Evolutionary conservation across 2,888 invertebrate genomes (phyloP).

Genomic region (Phymatocera aterrima): DNA sequence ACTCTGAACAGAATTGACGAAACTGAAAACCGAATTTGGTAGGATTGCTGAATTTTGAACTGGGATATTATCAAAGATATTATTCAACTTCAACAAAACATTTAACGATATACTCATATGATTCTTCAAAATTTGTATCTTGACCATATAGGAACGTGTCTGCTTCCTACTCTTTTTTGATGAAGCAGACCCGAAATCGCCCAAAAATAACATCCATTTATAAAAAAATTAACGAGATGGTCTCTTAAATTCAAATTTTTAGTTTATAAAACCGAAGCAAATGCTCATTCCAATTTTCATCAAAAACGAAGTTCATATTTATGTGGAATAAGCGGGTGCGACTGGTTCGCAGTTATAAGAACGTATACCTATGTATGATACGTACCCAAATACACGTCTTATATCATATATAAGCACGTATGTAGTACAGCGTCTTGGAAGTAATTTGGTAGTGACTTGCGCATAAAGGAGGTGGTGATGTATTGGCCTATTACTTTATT

Average conservation of each 20-base stretch:
- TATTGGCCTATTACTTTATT: conserved; percentile 65
- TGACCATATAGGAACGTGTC: too few relatives aligned
- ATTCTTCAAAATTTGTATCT: neutral
- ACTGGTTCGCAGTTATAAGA: neutral
- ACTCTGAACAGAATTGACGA: neutral
- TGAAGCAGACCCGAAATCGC: too few relatives aligned
- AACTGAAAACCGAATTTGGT: neutral
- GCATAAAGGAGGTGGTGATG: conserved; percentile 58
- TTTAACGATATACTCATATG: neutral
- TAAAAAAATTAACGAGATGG: too few relatives aligned
- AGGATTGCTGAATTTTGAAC: neutral
- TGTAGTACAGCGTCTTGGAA: conserved; percentile 49
- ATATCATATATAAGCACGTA: too few relatives aligned
- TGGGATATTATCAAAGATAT: too few relatives aligned
- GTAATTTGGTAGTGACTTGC: conserved; percentile 55
- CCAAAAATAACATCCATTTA: too few relatives aligned
- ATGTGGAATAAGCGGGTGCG: neutral
- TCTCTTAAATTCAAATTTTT: neutral
- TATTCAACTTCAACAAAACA: neutral
- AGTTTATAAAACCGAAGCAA: neutral
- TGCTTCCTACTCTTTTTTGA: too few relatives aligned
- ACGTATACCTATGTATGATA: too few relatives aligned
- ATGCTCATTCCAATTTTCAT: neutral
- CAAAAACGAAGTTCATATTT: neutral
- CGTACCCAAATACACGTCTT: too few relatives aligned